Percentiles rank a stretch among this genome's conserved stretches.
Evolutionary conservation across 2,888 invertebrate genomes (phyloP).

Genomic region (Melanchra persicariae): DNA sequence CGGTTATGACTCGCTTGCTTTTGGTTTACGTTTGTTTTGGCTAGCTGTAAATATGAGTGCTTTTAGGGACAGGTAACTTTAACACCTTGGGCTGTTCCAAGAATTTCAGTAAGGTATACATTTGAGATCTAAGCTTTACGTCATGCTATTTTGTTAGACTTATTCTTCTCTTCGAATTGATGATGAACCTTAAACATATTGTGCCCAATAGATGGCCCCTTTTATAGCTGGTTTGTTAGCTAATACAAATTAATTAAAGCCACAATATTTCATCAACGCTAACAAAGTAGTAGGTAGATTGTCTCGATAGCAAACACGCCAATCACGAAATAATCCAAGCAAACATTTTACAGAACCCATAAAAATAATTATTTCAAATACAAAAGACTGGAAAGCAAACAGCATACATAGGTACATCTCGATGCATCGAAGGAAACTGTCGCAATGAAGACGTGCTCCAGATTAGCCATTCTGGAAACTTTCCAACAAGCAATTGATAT

Average conservation of each 20-base stretch:
- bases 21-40: slow-evolving; percentile 5
- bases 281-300: neutral
- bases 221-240: too few relatives aligned
- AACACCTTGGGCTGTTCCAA: neutral
- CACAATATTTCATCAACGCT: neutral
- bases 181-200: too few relatives aligned
- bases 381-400: slow-evolving; percentile 17
- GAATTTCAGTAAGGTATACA: neutral
- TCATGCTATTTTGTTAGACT: neutral
- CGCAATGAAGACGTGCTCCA: slow-evolving; percentile 57
- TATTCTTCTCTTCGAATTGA: too few relatives aligned
- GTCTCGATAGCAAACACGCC: slow-evolving; percentile 30
- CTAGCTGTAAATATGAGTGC: neutral
- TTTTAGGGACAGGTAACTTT: neutral
- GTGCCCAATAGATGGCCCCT: too few relatives aligned
- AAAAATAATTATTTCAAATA: slow-evolving; percentile 20
- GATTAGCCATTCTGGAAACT: slow-evolving; percentile 67
- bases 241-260: slow-evolving; percentile 1
- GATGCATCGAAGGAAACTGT: slow-evolving; percentile 52
- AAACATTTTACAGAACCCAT: slow-evolving; percentile 20
- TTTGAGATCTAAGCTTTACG: neutral
- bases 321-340: slow-evolving; percentile 12
- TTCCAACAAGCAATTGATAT: slow-evolving; percentile 69
- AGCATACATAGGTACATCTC: slow-evolving; percentile 18
- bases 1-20: slow-evolving; percentile 5